Conservation (phyloP, 2,888 invertebrate species). For the Plebejus argus region DNA sequence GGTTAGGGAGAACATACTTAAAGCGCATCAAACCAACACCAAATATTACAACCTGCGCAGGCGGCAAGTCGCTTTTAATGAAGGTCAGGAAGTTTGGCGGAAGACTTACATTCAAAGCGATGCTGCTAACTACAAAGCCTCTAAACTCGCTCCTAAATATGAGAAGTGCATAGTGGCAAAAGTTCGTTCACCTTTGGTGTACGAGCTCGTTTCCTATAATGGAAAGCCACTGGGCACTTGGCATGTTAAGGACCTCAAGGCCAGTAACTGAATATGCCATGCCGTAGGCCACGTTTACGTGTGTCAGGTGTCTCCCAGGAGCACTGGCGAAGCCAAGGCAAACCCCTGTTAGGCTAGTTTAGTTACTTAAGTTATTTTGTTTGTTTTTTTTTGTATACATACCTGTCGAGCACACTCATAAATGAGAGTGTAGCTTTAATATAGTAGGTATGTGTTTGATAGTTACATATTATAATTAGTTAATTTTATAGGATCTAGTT, state of each 20-base stretch:
- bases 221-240: slow-evolving; percentile 1
- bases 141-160: background rate
- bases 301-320: background rate
- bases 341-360: too few relatives aligned
- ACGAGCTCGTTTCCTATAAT: slow-evolving; percentile 4
- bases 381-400: too few relatives aligned
- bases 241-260: background rate
- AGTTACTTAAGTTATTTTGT: too few relatives aligned
- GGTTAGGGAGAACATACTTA: background rate
- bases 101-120: slow-evolving; percentile 14
- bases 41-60: slow-evolving; percentile 4
- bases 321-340: background rate
- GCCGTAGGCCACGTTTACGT: too few relatives aligned
- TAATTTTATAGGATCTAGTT: background rate
- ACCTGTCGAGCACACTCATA: background rate
- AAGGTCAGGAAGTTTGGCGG: background rate
- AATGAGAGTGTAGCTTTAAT: background rate
- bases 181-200: slow-evolving; percentile 11
- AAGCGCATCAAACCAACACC: slow-evolving; percentile 13
- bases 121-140: background rate
- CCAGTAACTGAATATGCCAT: background rate
- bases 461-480: background rate
- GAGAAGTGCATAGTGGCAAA: background rate
- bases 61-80: background rate
- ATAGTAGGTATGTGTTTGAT: background rate